Base-by-base conservation (phyloP, 2,797 vertebrate genomes). In the Clarias laeviceps region DNA sequence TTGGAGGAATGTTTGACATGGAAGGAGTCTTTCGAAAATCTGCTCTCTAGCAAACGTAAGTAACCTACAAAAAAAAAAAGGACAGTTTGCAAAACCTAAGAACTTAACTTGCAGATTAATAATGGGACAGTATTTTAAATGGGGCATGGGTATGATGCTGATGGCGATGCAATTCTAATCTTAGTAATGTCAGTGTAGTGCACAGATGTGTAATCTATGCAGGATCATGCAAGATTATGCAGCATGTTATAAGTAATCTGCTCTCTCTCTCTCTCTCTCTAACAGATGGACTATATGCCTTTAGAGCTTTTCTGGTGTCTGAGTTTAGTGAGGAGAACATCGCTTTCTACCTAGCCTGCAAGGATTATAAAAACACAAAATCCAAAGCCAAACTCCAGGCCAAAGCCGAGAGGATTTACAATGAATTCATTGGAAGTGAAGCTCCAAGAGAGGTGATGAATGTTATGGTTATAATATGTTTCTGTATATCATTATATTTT, bases 321-420 rank as follows among this genome's bases (percentile, higher is more conserved):
- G 98, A 99, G 89, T 99, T 98, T 92, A 99, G 98, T 1, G 98
- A 99, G 89, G 98, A 99, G 94, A 99, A 99, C 93, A 96, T 99
- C 0, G 97, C 98, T 14, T 99, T 99, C 94, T 99, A 99, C 96
- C 92, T 98, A 88, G 98, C 97, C 56, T 99, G 98, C 76, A 97
- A 98, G 87, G 97, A 99, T 87, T 99, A 97, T 93, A 97, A 96
- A 89, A 96, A 90, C 90, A 97, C 94, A 1, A 98, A 97, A 87
- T 96, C 94, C 3, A 89, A 93, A 6, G 91, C 95, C 88, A 97
- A 97, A 87, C 92, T 97, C 22, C 91, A 94, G 4, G 90, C 92
- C 0, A 98, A 98, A 93, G 98, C 98, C 78, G 96, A 94, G 86
- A 98, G 96, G 90, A 99, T 99, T 90, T 99, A 96, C 79, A 95